These are phyloP conservation scores for Formica selysi DNA, from an alignment of 1,140 invertebrate species.

Conservation along the genomic window DNA sequence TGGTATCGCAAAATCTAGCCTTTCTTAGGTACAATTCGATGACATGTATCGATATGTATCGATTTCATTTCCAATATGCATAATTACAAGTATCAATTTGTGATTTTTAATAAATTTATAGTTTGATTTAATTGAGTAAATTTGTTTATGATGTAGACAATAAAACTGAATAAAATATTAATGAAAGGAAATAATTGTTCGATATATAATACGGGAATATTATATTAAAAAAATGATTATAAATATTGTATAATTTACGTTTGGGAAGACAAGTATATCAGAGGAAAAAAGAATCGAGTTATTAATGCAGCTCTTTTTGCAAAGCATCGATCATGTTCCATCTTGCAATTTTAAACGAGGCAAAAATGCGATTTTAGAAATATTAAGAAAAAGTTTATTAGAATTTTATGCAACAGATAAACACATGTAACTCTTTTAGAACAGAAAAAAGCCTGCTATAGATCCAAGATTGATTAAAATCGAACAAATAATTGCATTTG, in stretches of 20 bases:
- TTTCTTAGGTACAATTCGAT: not conserved
- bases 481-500: not conserved
- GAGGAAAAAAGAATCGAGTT: not conserved
- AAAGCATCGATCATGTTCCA: not conserved
- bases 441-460: not conserved
- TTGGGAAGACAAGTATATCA: not conserved
- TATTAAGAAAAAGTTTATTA: slow-evolving; percentile 24
- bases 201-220: not conserved
- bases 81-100: not conserved
- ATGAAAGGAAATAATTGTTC: not conserved
- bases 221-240: not conserved
- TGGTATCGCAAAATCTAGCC: not conserved
- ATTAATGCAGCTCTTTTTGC: not conserved
- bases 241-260: slow-evolving; percentile 13
- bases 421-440: not conserved
- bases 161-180: not conserved
- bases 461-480: not conserved
- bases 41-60: not conserved
- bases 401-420: not conserved
- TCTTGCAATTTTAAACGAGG: not conserved
- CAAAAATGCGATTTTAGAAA: not conserved
- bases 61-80: not conserved
- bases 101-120: not conserved
- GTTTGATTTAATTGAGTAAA: not conserved
- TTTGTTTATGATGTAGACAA: not conserved